A percentile compares a stretch with the other conserved stretches of the same genome.
These are phyloP conservation scores for Eriocheir sinensis DNA, from an alignment of 1,140 invertebrate genomes.

Conservation along the genomic window DNA sequence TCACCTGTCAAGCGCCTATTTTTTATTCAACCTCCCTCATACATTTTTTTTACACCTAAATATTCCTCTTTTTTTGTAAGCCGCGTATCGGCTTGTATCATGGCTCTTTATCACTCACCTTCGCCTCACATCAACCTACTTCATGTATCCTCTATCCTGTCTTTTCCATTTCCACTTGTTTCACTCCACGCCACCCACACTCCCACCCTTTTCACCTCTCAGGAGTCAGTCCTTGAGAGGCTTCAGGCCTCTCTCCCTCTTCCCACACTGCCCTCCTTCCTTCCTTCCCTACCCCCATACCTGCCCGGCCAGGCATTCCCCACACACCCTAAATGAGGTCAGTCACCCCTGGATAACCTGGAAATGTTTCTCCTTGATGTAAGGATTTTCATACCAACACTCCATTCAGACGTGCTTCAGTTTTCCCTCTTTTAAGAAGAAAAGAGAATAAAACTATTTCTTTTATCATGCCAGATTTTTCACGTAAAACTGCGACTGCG, in stretches of 20 bases:
- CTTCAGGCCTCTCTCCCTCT: neutral
- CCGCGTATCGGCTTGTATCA: neutral
- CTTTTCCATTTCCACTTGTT: neutral
- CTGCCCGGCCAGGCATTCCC: neutral
- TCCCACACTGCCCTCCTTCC: slow-evolving; percentile 21
- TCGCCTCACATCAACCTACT: no score
- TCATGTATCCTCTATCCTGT: neutral
- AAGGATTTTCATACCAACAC: neutral
- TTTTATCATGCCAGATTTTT: neutral
- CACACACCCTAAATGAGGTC: neutral
- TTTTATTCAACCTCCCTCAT: neutral
- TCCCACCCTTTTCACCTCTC: no score
- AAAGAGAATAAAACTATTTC: neutral
- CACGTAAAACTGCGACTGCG: neutral
- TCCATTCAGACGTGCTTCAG: neutral
- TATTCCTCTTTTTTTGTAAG: no score
- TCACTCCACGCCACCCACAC: neutral
- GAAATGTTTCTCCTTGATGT: neutral
- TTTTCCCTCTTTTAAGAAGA: neutral
- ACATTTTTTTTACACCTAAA: no score
- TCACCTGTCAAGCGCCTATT: neutral
- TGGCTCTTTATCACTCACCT: no score
- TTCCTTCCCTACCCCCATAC: slow-evolving; percentile 45
- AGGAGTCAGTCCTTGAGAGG: neutral
- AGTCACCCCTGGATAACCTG: neutral